Evolutionary conservation across 2,888 invertebrate species (phyloP), one percentile per base, ranked within the genome.

Genomic region (Ypsolopha scabrella): DNA sequence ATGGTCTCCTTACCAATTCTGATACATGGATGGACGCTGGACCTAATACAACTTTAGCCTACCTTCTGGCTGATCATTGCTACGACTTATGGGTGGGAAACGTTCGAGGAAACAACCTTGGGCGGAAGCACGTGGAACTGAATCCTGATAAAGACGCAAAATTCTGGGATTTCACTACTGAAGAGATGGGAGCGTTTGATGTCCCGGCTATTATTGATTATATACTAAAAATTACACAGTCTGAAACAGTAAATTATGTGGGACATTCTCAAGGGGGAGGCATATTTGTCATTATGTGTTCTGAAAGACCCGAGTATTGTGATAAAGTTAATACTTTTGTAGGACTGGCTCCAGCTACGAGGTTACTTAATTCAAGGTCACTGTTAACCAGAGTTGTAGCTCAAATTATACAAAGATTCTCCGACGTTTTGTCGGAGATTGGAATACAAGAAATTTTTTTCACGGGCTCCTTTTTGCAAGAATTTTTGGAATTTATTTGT

Each of bases 191-290:
- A 0, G 64, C 77, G 41, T 87, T 76, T 60, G 95, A 95, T 71
- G 60, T 94, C 9, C 93, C 94, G 3, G 88, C 91, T 0, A 90
- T 89, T 68, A 88, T 95, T 44, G 90, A 94, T 63, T 88, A 90
- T 63, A 77, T 91, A 7, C 62, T 89, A 1, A 57, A 66, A 0
- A 52, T 53, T 7, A 91, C 92, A 0, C 79, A 80, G 0, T 75
- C 82, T 10, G 56, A 80, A 1, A 72, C 89, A 48, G 54, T 94
- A 0, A 89, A 89, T 57, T 93, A 92, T 66, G 74, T 91, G 13
- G 94, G 93, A 0, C 93, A 94, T 65, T 93, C 93, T 0, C 88
- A 88, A 62, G 94, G 93, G 14, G 88, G 89, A 0, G 89, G 89
- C 1, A 67, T 70, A 10, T 90, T 89, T 60, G 90, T 82, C 65